Percentiles rank a stretch among this genome's conserved stretches.
Evolutionary conservation across 2,888 invertebrate genomes (phyloP).

Genomic region (Alloplasta piceator): DNA sequence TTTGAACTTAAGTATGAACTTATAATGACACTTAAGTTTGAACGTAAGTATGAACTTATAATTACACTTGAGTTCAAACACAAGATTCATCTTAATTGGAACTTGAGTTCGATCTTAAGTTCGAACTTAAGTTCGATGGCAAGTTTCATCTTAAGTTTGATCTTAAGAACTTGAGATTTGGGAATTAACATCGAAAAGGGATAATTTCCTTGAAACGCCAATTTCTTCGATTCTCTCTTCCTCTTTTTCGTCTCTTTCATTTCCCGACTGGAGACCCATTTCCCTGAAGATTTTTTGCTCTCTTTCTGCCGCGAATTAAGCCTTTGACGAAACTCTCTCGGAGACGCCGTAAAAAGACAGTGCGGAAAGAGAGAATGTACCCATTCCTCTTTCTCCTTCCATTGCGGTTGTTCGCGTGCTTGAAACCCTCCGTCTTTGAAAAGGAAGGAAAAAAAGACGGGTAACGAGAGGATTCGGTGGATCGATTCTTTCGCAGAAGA

Average conservation of each 20-base stretch:
- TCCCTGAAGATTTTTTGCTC: constrained; percentile 58
- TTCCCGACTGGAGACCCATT: constrained; percentile 44
- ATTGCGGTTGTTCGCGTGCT: constrained; percentile 36
- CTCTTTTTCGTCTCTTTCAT: constrained; percentile 1
- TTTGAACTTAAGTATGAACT: too few relatives aligned
- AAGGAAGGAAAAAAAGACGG: constrained; percentile 10
- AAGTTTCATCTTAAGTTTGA: too few relatives aligned
- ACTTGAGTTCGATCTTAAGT: too few relatives aligned
- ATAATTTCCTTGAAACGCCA: constrained; percentile 36
- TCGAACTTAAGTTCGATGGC: too few relatives aligned
- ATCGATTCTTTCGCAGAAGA: constrained; percentile 45
- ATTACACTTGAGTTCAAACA: too few relatives aligned
- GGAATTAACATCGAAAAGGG: constrained; percentile 9
- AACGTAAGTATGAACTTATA: too few relatives aligned
- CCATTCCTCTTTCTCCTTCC: not conserved
- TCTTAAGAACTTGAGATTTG: too few relatives aligned
- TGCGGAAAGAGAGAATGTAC: constrained; percentile 28
- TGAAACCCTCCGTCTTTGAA: constrained; percentile 18
- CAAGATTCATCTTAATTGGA: too few relatives aligned
- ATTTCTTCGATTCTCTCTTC: constrained; percentile 40
- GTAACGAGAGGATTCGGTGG: constrained; percentile 43
- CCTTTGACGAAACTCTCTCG: constrained; percentile 60
- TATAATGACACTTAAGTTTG: too few relatives aligned
- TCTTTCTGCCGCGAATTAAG: constrained; percentile 60
- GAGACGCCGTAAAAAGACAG: constrained; percentile 44